Base-by-base conservation (phyloP, 1,140 invertebrate genomes). In the Papilio dardanus region DNA sequence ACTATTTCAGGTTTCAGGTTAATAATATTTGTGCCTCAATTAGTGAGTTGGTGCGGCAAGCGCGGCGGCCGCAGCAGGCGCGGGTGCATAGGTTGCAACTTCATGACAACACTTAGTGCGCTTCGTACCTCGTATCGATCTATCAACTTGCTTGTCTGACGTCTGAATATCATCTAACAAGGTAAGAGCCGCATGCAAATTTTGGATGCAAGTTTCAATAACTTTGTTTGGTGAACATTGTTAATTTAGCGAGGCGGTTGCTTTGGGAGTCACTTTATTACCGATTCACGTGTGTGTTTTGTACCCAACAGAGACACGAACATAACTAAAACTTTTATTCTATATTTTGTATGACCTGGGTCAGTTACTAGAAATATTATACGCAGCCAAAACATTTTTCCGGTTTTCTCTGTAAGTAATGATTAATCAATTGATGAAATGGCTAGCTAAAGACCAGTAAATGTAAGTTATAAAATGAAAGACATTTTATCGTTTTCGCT, bases 11-110 rank as follows among this genome's bases (percentile, higher is more conserved):
- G n/a, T n/a, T n/a, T n/a, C 24, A 28, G 10, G 12, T 28, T 69
- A 69, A 69, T 37, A 40, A 37, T 24, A 40, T 69, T 54, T 73
- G 71, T n/a, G n/a, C 54, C 28, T 73, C n/a, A 73, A 73, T 73
- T 73, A 54, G 58, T 35, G 46, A 54, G 30, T 33, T 54, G 6
- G 71, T 73, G 30, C 3, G 2, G 46, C 46, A 58, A 58, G 28
- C 58, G 54, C 46, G n/a, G n/a, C n/a, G n/a, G n/a, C n/a, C 67
- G 10, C n/a, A 8, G 24, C 30, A 58, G 42, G 30, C 31, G 46
- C 31, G 46, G 71, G 4, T 58, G 50, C 28, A 58, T 30, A 35
- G 31, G 46, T 31, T 28, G 42, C 46, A 73, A 73, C 71, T 73
- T 58, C 16, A 30, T 54, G 16, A 73, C 19, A 71, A 73, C 71